phyloP scores from a whole-genome alignment of 2,888 invertebrate genomes.

The Erpobdella octoculata region DNA sequence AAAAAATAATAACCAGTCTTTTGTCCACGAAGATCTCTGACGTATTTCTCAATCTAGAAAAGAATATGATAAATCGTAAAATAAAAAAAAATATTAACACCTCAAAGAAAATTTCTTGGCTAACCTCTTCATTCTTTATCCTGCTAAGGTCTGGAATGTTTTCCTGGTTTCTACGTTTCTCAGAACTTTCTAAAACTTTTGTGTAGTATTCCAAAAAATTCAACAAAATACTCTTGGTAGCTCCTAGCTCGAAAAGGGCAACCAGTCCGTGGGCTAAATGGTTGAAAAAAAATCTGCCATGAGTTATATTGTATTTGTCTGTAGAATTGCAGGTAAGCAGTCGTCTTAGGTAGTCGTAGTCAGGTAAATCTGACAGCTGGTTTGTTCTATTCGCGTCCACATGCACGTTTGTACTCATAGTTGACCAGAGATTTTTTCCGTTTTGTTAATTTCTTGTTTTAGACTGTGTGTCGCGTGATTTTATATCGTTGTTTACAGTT shows the following conservation, averaged over 20 bases:
- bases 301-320: not conserved
- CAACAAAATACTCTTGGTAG: not conserved
- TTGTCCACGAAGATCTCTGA: not conserved
- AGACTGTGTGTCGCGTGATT: too few relatives aligned
- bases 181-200: not conserved
- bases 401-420: too few relatives aligned
- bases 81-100: not conserved
- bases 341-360: not conserved
- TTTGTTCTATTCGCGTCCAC: too few relatives aligned
- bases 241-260: not conserved
- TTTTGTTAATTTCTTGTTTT: too few relatives aligned
- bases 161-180: not conserved
- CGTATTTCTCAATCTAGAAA: not conserved
- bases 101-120: not conserved
- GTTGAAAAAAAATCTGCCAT: not conserved
- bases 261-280: not conserved
- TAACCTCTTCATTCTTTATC: not conserved
- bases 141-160: not conserved
- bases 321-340: not conserved
- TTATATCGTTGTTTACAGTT: too few relatives aligned
- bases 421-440: too few relatives aligned
- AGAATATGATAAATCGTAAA: not conserved
- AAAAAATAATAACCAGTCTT: not conserved
- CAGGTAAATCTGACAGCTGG: too few relatives aligned
- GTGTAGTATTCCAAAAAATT: not conserved